Percentiles rank a stretch among this genome's conserved stretches.
These are phyloP conservation scores for Rhinatrema bivittatum DNA, from an alignment of 2,797 vertebrate genomes.

Conservation along the genomic window DNA sequence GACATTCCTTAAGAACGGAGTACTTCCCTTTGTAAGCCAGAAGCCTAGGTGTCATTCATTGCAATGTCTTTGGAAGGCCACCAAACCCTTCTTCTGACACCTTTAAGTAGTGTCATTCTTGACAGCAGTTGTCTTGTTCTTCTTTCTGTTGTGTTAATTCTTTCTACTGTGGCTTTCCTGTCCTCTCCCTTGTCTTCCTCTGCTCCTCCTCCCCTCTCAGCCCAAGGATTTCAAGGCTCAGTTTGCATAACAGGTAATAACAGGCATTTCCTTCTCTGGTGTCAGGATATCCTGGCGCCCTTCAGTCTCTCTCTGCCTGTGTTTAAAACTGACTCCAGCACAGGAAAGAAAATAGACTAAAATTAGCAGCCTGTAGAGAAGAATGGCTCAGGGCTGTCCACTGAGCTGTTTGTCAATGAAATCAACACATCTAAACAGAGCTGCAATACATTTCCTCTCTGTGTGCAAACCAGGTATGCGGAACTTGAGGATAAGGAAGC, in stretches of 20 bases:
- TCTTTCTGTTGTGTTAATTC: conserved; percentile 19
- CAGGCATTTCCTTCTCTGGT: conserved; percentile 98
- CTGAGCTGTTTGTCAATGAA: conserved; percentile 57
- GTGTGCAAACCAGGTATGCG: conserved; percentile 20
- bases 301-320: conserved; percentile 81
- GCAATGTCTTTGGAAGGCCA: too few relatives aligned
- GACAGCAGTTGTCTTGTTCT: conserved; percentile 5
- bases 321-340: conserved; percentile 64
- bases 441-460: conserved; percentile 43
- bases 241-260: conserved; percentile 99
- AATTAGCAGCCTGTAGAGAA: conserved; percentile 73
- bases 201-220: conserved; percentile 22
- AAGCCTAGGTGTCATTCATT: too few relatives aligned
- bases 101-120: not conserved
- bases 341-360: conserved; percentile 65
- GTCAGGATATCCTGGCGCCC: conserved; percentile 99
- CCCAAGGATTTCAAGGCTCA: conserved; percentile 57
- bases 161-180: conserved; percentile 7
- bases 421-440: conserved; percentile 37
- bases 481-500: not conserved
- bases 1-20: too few relatives aligned
- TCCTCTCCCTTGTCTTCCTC: conserved; percentile 40
- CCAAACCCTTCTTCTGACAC: conserved; percentile 6
- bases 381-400: conserved; percentile 39
- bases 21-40: too few relatives aligned